Conservation (phyloP, 2,888 invertebrate species). For the Graphium colonna region DNA sequence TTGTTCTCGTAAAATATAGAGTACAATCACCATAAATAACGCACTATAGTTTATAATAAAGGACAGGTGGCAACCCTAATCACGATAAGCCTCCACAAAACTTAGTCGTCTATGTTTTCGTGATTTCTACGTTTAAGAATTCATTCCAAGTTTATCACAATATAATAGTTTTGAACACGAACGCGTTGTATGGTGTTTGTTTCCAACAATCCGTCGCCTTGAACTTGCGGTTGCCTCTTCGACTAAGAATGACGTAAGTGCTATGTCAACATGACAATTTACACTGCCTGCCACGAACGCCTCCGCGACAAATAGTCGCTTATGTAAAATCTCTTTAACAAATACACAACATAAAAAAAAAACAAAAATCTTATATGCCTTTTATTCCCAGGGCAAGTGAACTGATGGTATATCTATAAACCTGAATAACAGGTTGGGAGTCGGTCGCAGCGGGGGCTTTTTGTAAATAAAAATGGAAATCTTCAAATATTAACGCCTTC, state of each 20-base stretch:
- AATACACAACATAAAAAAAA: slow-evolving; percentile 1
- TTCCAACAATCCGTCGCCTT: slow-evolving; percentile 46
- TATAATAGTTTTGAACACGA: slow-evolving; percentile 20
- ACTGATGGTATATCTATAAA: not conserved
- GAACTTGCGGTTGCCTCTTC: slow-evolving; percentile 61
- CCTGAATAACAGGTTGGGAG: not conserved
- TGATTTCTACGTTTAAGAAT: not conserved
- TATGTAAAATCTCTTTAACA: slow-evolving; percentile 20
- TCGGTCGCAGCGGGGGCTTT: not conserved
- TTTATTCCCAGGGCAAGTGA: not conserved
- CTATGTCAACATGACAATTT: slow-evolving; percentile 63
- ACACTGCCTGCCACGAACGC: slow-evolving; percentile 48
- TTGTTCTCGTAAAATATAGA: too few relatives aligned
- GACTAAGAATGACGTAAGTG: slow-evolving; percentile 64
- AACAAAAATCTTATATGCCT: not conserved
- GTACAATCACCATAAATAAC: too few relatives aligned
- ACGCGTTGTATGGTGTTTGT: slow-evolving; percentile 32
- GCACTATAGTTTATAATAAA: too few relatives aligned
- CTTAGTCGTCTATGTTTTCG: too few relatives aligned
- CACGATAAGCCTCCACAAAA: too few relatives aligned
- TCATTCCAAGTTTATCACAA: slow-evolving; percentile 2
- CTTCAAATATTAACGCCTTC: not conserved
- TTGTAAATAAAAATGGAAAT: not conserved
- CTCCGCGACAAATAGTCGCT: slow-evolving; percentile 35
- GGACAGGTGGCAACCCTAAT: too few relatives aligned